Evolutionary conservation across 1,140 invertebrate genomes (phyloP).

Genomic region (Arctopsyche grandis): DNA sequence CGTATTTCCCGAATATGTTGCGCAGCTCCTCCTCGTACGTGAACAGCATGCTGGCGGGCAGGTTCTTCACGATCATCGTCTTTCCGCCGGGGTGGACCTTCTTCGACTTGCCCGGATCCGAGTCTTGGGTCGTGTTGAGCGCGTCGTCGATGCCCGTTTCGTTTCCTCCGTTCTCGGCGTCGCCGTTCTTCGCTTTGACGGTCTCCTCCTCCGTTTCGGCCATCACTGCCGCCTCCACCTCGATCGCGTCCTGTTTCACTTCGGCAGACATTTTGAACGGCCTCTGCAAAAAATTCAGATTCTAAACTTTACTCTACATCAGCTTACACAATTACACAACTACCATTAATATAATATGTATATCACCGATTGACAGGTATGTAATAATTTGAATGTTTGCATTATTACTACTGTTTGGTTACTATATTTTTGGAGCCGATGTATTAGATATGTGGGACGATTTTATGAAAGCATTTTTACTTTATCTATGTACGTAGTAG

Average conservation of each 20-base stretch:
- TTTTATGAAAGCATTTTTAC: no score
- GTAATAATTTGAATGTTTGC: no score
- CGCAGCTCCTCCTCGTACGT: slow-evolving; percentile 38
- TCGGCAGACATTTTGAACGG: neutral
- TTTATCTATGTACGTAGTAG: no score
- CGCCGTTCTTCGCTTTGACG: neutral
- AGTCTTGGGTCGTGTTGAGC: neutral
- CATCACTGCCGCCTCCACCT: neutral
- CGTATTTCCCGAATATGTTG: slow-evolving; percentile 24
- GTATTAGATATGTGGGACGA: no score
- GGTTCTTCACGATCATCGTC: slow-evolving; percentile 40
- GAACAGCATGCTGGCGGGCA: slow-evolving; percentile 37
- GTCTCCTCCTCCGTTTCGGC: neutral
- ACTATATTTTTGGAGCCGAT: no score
- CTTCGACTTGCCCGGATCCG: slow-evolving; percentile 2
- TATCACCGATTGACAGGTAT: no score
- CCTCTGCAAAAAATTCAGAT: no score
- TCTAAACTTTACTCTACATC: no score
- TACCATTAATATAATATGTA: no score
- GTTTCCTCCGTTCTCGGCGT: neutral
- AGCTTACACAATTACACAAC: no score
- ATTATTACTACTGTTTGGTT: no score
- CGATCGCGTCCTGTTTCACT: neutral
- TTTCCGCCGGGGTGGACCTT: slow-evolving; percentile 35
- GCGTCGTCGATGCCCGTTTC: slow-evolving; percentile 4